Conservation (phyloP, 2,888 invertebrate genomes). For the Drosophila peninsularis region DNA sequence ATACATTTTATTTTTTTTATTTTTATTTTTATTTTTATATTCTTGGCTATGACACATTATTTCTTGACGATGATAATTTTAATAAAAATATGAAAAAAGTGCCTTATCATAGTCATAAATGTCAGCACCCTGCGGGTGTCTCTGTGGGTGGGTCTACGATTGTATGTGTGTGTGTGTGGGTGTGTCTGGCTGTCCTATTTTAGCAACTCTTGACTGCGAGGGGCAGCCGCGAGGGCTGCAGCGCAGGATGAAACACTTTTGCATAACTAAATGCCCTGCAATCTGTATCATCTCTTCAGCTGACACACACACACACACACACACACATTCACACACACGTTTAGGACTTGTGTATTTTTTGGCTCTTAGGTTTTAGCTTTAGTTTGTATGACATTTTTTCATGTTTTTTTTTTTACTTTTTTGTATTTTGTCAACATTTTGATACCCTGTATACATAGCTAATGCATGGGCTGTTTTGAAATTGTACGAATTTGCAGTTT, state of each 20-base stretch:
- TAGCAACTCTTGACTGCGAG: slow-evolving; percentile 35
- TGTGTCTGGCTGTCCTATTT: slow-evolving; percentile 58
- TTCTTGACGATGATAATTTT: slow-evolving; percentile 29
- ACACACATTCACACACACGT: slow-evolving; percentile 15
- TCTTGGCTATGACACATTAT: slow-evolving; percentile 25
- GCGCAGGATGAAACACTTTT: slow-evolving; percentile 46
- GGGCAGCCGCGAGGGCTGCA: slow-evolving; percentile 7
- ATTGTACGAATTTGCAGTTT: no score
- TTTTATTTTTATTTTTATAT: background rate
- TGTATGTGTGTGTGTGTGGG: slow-evolving; percentile 12
- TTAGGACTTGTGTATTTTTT: slow-evolving; percentile 16
- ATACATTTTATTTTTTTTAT: background rate
- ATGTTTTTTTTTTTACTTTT: slow-evolving; percentile 22
- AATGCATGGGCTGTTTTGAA: background rate
- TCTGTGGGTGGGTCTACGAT: background rate
- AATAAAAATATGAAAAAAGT: slow-evolving; percentile 27
- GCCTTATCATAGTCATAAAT: slow-evolving; percentile 61
- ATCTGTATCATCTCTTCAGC: slow-evolving; percentile 41
- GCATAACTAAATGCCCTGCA: slow-evolving; percentile 69
- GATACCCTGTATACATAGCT: slow-evolving; percentile 6
- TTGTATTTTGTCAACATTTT: slow-evolving; percentile 35
- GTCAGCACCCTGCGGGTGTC: slow-evolving; percentile 43
- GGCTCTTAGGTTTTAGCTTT: slow-evolving; percentile 40
- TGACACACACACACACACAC: slow-evolving; percentile 14
- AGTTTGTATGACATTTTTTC: slow-evolving; percentile 62